These are phyloP conservation scores for Pachyrhynchus sulphureomaculatus DNA, from an alignment of 1,140 invertebrate species.

Conservation along the genomic window DNA sequence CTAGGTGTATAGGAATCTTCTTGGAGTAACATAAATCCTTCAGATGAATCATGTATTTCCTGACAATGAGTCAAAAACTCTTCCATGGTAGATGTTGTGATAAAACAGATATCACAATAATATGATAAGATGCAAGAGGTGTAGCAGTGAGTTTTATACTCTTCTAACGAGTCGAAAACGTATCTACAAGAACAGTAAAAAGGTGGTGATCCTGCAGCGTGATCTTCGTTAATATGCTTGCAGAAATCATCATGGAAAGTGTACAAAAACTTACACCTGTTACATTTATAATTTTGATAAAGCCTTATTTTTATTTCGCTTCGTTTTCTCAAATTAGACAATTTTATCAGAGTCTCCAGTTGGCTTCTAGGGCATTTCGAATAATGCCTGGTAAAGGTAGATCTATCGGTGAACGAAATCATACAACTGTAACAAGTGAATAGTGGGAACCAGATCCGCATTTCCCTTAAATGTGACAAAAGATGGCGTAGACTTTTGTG, in stretches of 20 bases:
- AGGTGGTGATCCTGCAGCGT: slow-evolving; percentile 26
- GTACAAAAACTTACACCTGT: slow-evolving; percentile 42
- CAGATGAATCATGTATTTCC: slow-evolving; percentile 42
- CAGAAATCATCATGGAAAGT: slow-evolving; percentile 46
- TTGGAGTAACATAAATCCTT: slow-evolving; percentile 41
- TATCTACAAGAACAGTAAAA: slow-evolving; percentile 37
- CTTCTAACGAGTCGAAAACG: slow-evolving; percentile 38
- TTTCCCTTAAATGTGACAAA: slow-evolving; percentile 41
- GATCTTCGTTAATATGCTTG: slow-evolving; percentile 43
- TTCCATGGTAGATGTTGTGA: slow-evolving; percentile 36
- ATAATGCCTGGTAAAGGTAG: slow-evolving; percentile 40
- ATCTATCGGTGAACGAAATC: slow-evolving; percentile 53
- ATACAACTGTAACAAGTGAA: slow-evolving; percentile 62
- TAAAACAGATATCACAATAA: slow-evolving; percentile 46
- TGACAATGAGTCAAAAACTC: slow-evolving; percentile 41
- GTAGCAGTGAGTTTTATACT: slow-evolving; percentile 43
- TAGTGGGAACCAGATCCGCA: slow-evolving; percentile 44
- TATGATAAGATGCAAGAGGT: slow-evolving; percentile 42
- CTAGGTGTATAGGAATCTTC: slow-evolving; percentile 39
- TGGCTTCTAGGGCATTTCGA: slow-evolving; percentile 34
- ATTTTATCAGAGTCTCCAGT: slow-evolving; percentile 39
- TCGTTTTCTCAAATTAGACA: slow-evolving; percentile 40
- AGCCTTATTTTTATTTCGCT: slow-evolving; percentile 42
- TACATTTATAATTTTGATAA: slow-evolving; percentile 47
- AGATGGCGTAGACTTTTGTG: slow-evolving; percentile 39